Conservation (phyloP, 2,888 invertebrate genomes). For the Drosophila falleni region DNA sequence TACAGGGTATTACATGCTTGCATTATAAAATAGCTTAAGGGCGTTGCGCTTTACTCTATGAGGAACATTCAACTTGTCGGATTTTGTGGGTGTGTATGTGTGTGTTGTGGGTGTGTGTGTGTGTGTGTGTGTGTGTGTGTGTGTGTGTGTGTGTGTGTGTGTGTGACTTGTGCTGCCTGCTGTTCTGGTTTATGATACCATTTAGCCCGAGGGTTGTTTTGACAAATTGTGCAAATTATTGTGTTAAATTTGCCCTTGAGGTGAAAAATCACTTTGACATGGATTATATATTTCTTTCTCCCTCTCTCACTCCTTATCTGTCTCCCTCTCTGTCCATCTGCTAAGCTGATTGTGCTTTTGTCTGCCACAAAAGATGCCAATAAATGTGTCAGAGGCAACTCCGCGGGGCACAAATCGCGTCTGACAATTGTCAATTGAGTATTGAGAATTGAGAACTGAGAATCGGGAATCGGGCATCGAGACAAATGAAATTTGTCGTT, state of each 20-base stretch:
- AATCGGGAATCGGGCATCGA: conserved; percentile 1
- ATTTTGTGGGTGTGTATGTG: conserved; percentile 27
- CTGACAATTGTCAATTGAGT: conserved; percentile 26
- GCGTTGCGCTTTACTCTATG: conserved; percentile 36
- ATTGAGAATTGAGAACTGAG: not conserved
- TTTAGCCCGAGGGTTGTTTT: conserved; percentile 80
- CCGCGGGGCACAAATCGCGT: conserved; percentile 44
- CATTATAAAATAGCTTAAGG: conserved; percentile 6
- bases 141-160: conserved; percentile 31
- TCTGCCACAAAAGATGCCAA: conserved; percentile 55
- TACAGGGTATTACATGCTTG: conserved; percentile 14
- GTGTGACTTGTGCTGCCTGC: conserved; percentile 46
- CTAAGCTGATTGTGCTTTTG: conserved; percentile 64
- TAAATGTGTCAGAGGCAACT: conserved; percentile 56
- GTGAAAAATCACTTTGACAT: conserved; percentile 81
- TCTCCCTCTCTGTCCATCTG: conserved; percentile 18
- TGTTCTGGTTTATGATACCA: conserved; percentile 73
- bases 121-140: conserved; percentile 18
- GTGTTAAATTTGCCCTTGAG: conserved; percentile 83
- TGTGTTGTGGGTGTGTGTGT: conserved; percentile 11
- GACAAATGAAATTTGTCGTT: conserved; percentile 1
- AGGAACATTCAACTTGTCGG: conserved; percentile 46
- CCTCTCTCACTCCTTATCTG: conserved; percentile 1
- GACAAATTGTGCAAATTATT: conserved; percentile 83
- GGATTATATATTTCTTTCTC: conserved; percentile 34